Base-by-base conservation (phyloP, 1,140 invertebrate genomes). In the Camponotus floridanus region DNA sequence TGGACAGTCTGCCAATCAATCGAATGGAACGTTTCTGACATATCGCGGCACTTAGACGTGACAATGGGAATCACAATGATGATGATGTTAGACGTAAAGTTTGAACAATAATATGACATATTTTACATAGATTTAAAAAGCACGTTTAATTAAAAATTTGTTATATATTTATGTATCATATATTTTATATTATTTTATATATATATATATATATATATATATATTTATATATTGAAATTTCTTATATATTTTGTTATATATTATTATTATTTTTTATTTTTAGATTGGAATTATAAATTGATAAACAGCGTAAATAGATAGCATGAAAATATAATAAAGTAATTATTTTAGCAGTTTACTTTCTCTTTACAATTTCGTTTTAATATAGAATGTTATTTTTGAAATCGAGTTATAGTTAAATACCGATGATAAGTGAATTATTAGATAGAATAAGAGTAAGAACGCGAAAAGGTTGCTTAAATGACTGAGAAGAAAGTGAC, bases 351-450 rank as follows among this genome's bases (percentile, higher is more conserved):
- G 5, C 2, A 18, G 6, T 7, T 15, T 26, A 61, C 26, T 13
- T 45, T 55, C 48, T 74, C 4, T 13, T 57, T 18, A n/a, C 15
- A 45, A 21, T 18, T 42, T 71, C 2, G 11, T 71, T 5, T 2
- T 3, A 36, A 45, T 6, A 26, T 15, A 48, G 18, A 48, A 13
- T 73, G 26, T 76, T 64, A 42, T 76, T 80, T 65, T 84, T 62
- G 59, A 36, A 48, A 76, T 39, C 65, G 59, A 86, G 84, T 90
- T 51, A 51, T 51, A 81, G 68, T 88, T 88, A 88, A 91, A 84
- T 78, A 74, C 51, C 31, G 70, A 85, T 78, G 87, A 91, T 88
- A 81, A 91, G 88, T 85, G 89, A 91, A 86, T 90, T 90, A 88
- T 88, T 81, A 76, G 76, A 59, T 39, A 39, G 21, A 21, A 65